phyloP scores from a whole-genome alignment of 2,888 invertebrate species.

The Drosophila neotestacea region DNA sequence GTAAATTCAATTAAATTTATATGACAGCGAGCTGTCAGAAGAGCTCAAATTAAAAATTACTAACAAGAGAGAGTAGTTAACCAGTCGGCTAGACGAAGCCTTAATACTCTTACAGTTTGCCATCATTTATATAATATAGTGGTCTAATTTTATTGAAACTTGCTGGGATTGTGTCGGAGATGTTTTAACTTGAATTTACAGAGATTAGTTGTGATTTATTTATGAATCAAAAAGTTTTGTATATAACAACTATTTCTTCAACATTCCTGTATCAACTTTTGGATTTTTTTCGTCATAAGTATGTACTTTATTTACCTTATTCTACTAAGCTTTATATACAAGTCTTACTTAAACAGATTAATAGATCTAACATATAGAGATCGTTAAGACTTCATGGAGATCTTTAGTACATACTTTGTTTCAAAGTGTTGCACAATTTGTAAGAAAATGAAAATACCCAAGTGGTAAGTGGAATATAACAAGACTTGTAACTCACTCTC shows the following conservation, averaged over 20 bases:
- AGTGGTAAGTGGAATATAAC: conserved; percentile 12
- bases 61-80: conserved; percentile 63
- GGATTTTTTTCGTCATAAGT: too few species aligned
- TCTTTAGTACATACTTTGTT: too few species aligned
- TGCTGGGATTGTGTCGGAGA: neutral
- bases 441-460: neutral
- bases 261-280: too few species aligned
- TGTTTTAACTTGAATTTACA: neutral
- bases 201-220: too few species aligned
- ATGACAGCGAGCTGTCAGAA: conserved; percentile 84
- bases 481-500: conserved; percentile 64
- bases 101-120: neutral
- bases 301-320: too few species aligned
- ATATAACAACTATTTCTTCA: too few species aligned
- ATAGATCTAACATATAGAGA: too few species aligned
- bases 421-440: neutral
- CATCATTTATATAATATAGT: too few species aligned
- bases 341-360: too few species aligned
- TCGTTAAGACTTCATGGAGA: too few species aligned
- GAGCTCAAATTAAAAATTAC: conserved; percentile 84
- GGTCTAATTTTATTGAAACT: neutral
- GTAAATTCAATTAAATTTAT: conserved; percentile 85
- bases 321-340: too few species aligned
- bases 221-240: too few species aligned
- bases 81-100: neutral